Base-by-base conservation (phyloP, 2,888 invertebrate species). In the Macaria liturata region DNA sequence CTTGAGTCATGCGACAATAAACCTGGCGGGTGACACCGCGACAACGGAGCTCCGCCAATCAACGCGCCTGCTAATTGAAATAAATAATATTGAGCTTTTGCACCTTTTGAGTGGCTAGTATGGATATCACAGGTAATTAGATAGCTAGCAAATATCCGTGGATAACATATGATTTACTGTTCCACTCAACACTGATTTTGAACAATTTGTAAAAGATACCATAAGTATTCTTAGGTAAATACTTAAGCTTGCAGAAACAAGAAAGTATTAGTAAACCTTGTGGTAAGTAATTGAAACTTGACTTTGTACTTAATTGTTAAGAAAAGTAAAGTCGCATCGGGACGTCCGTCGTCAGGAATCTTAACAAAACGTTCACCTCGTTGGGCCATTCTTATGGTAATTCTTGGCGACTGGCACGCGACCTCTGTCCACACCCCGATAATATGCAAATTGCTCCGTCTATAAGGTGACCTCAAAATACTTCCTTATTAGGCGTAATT, bases 391-490 rank as follows among this genome's bases (percentile, higher is more conserved):
- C 85, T 88, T 86, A 90, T 89, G 89, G 78, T 86, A 90, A 90
- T 89, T 80, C 71, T 71, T 75, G 78, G 76, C 76, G 76, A 81
- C 79, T 82, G 87, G 86, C 88, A 87, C 88, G 87, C 88, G 81
- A 86, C 86, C 85, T 88, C 87, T 89, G 87, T 86, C 88, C 86
- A 83, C 87, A 82, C 84, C 79, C 85, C 80, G 90, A 90, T 89
- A 89, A 88, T 84, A 90, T 90, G 90, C 86, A 88, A 89, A 89
- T 89, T 77, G 78, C 75, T 65, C 66, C 77, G 76, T 85, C 84
- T 83, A 85, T 84, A 84, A 83, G 84, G 74, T 86, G 86, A 86
- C 88, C 88, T 85, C 78, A 80, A 87, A 86, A 83, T 79, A 80
- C 78, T 85, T 83, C 83, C 79, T 84, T 81, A 84, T 86, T 85